Evolutionary conservation across 2,797 vertebrate species (phyloP).

Genomic region (Chloroceryle inda): DNA sequence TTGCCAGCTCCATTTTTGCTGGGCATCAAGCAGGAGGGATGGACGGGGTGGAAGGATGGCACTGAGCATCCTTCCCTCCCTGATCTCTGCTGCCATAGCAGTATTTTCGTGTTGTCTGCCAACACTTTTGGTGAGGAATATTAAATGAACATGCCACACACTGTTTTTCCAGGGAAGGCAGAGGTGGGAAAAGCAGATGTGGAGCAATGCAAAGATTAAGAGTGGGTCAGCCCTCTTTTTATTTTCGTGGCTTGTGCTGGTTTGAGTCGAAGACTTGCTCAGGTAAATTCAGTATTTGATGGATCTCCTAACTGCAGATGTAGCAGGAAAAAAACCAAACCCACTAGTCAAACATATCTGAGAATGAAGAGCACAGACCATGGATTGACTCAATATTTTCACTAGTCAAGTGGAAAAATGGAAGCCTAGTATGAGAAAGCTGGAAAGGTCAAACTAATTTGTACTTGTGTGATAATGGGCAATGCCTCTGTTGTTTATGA

Average conservation of each 20-base stretch:
- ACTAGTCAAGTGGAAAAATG: conserved; percentile 62
- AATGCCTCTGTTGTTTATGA: conserved; percentile 44
- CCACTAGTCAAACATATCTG: not conserved
- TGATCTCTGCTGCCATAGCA: not conserved
- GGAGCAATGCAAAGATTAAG: not conserved
- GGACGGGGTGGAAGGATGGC: not conserved
- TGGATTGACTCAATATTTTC: conserved; percentile 51
- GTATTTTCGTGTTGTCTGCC: rapidly evolving
- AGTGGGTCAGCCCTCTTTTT: not conserved
- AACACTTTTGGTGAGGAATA: not conserved
- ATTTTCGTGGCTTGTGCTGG: not conserved
- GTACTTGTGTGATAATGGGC: conserved; percentile 38
- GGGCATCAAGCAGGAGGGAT: not conserved
- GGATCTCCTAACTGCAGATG: not conserved
- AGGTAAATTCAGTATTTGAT: not conserved
- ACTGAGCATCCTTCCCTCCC: not conserved
- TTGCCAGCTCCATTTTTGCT: rapidly evolving
- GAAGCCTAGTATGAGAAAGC: not conserved
- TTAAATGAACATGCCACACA: rapidly evolving
- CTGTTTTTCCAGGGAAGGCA: not conserved
- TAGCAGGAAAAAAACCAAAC: not conserved
- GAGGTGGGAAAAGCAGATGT: not conserved
- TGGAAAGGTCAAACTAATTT: conserved; percentile 71
- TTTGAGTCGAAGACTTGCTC: not conserved
- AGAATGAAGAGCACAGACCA: not conserved